Conservation (phyloP, 2,113 vertebrate genomes). For the Jacana jacana region DNA sequence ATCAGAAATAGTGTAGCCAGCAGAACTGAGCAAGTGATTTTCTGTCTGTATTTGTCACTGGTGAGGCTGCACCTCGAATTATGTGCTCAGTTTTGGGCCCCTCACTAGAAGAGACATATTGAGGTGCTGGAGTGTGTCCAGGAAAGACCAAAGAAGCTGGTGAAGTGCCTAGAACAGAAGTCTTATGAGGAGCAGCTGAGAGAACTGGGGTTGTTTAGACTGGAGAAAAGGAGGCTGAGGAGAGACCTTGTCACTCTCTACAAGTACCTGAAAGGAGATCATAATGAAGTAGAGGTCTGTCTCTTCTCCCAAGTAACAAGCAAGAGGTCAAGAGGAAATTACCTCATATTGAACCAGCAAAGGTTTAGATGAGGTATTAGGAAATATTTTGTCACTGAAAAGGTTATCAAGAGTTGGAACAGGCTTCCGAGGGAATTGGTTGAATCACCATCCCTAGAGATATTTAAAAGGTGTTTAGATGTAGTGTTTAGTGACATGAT, state of each 20-base stretch:
- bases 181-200: neutral
- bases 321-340: neutral
- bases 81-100: neutral
- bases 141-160: neutral
- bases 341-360: neutral
- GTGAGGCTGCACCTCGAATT: neutral
- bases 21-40: neutral
- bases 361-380: neutral
- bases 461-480: neutral
- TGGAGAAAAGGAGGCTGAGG: neutral
- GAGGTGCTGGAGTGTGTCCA: neutral
- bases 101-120: no score
- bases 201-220: neutral
- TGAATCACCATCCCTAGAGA: neutral
- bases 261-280: neutral
- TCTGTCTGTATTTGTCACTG: neutral
- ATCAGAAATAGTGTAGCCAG: no score
- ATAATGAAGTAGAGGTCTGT: neutral
- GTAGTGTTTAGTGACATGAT: neutral
- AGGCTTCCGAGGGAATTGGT: neutral
- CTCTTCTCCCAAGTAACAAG: neutral
- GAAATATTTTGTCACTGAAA: neutral
- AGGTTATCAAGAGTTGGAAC: neutral
- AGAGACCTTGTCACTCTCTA: no score
- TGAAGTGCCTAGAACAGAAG: neutral